Percentiles rank a stretch among this genome's conserved stretches.
phyloP scores from a whole-genome alignment of 2,797 vertebrate species.

The Arctocebus calabarensis region DNA sequence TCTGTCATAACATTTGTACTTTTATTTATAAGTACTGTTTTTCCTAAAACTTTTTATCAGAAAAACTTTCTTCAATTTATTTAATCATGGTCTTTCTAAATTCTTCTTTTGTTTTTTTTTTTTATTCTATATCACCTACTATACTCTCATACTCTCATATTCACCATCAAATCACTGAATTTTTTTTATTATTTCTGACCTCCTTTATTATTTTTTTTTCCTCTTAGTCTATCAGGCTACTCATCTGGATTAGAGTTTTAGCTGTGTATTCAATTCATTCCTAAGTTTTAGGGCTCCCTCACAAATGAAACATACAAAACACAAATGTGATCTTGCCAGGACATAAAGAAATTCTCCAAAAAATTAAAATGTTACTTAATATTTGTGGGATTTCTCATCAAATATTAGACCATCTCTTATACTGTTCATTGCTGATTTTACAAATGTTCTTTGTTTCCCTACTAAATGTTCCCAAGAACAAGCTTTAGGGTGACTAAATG shows the following conservation, averaged over 20 bases:
- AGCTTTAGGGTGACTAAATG: slow-evolving; percentile 33
- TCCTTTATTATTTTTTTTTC: neutral
- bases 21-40: neutral
- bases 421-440: neutral
- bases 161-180: neutral
- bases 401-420: neutral
- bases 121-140: neutral
- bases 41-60: neutral
- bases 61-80: neutral
- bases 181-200: neutral
- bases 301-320: neutral
- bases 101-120: neutral
- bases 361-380: neutral
- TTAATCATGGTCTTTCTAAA: neutral
- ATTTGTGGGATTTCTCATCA: neutral
- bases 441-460: neutral
- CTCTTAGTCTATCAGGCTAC: neutral
- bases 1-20: neutral
- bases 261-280: neutral
- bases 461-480: neutral
- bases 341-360: neutral
- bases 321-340: neutral
- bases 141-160: neutral
- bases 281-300: neutral
- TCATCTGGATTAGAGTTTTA: neutral